These are phyloP conservation scores for Psittacula echo DNA, from an alignment of 2,797 vertebrate species.

Conservation along the genomic window DNA sequence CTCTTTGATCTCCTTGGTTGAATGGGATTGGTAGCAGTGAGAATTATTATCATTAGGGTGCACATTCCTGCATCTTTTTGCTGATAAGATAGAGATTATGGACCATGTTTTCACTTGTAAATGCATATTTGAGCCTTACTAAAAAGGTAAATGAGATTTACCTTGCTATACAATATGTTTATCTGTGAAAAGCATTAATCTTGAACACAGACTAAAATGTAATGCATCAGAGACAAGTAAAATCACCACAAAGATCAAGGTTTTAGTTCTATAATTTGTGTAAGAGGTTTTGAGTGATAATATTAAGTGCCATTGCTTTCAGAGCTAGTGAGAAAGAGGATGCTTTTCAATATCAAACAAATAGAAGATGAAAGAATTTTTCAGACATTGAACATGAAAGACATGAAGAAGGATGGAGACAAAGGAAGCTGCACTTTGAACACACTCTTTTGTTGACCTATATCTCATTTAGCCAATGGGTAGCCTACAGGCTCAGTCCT, in stretches of 20 bases:
- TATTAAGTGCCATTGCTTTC: slow-evolving; percentile 20
- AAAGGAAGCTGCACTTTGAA: background rate
- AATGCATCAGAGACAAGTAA: background rate
- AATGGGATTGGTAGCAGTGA: background rate
- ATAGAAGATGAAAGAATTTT: slow-evolving; percentile 43
- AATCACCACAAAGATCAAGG: slow-evolving; percentile 24
- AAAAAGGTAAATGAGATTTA: background rate
- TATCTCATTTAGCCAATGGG: background rate
- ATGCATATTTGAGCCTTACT: background rate
- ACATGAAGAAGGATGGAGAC: background rate
- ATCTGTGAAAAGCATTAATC: background rate
- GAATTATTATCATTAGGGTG: background rate
- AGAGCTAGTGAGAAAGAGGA: background rate
- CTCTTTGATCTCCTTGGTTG: slow-evolving; percentile 1
- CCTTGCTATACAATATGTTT: background rate
- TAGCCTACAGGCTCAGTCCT: background rate
- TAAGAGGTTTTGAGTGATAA: slow-evolving; percentile 28
- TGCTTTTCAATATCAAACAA: slow-evolving; percentile 21
- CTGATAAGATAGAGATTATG: background rate
- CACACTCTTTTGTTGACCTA: background rate
- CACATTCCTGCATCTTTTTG: background rate
- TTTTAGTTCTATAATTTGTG: slow-evolving; percentile 15
- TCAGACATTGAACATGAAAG: slow-evolving; percentile 19
- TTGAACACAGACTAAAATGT: background rate
- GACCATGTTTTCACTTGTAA: background rate